A percentile compares a stretch with the other conserved stretches of the same genome.
Evolutionary conservation across 1,140 invertebrate genomes (phyloP).

Genomic region (Drosophila nigromelanica): DNA sequence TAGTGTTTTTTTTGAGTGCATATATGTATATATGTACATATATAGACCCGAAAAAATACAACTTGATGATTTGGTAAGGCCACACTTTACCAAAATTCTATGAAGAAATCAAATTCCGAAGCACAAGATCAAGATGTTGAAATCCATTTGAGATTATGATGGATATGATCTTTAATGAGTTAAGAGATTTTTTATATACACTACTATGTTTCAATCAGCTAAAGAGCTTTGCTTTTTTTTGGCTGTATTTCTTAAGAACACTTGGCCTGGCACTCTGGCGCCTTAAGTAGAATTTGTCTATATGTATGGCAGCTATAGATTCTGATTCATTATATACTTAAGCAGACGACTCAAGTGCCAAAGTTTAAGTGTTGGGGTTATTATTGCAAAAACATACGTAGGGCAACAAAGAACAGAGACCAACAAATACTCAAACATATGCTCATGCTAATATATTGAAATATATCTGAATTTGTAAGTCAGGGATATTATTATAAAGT

Average conservation of each 20-base stretch:
- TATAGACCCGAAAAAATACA: not conserved
- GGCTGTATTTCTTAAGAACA: slow-evolving; percentile 60
- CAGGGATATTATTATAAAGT: no score
- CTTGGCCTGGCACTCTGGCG: slow-evolving; percentile 71
- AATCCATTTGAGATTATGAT: slow-evolving; percentile 66
- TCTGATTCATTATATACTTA: slow-evolving; percentile 76
- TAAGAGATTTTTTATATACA: slow-evolving; percentile 12
- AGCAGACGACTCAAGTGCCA: slow-evolving; percentile 75
- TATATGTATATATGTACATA: slow-evolving; percentile 8
- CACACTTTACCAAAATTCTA: slow-evolving; percentile 30
- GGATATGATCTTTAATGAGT: slow-evolving; percentile 27
- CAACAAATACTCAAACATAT: slow-evolving; percentile 30
- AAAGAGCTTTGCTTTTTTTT: slow-evolving; percentile 30
- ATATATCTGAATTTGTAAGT: not conserved
- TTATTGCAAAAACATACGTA: slow-evolving; percentile 62
- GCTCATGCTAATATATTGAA: slow-evolving; percentile 2
- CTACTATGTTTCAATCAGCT: not conserved
- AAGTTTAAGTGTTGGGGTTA: slow-evolving; percentile 65
- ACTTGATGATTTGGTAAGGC: slow-evolving; percentile 31
- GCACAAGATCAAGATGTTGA: slow-evolving; percentile 59
- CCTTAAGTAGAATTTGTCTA: slow-evolving; percentile 61
- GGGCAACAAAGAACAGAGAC: slow-evolving; percentile 29
- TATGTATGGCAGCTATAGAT: slow-evolving; percentile 22
- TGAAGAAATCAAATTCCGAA: slow-evolving; percentile 36
- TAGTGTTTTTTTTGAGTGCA: not conserved